phyloP scores from a whole-genome alignment of 2,797 vertebrate species.

The Epinephelus malabaricus region DNA sequence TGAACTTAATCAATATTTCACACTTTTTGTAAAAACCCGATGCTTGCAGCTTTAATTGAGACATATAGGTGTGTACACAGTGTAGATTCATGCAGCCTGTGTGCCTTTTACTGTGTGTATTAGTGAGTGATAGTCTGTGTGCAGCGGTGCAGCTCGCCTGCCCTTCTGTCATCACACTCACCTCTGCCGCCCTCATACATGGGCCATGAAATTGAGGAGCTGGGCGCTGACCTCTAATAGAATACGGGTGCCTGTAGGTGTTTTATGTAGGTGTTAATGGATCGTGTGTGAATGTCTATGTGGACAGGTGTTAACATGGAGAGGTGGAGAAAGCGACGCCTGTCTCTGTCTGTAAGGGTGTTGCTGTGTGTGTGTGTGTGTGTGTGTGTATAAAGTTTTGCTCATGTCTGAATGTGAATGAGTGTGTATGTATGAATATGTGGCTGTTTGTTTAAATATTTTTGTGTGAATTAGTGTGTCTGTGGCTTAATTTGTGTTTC shows the following conservation, averaged over 20 bases:
- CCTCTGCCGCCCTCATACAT: constrained; percentile 73
- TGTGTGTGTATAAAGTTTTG: constrained; percentile 27
- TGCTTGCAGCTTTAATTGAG: background rate
- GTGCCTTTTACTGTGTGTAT: background rate
- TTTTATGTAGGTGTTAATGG: constrained; percentile 82
- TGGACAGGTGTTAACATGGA: constrained; percentile 67
- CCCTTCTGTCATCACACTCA: constrained; percentile 73
- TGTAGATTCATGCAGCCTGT: background rate
- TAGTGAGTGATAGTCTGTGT: constrained; percentile 30
- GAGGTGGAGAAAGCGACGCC: constrained; percentile 29
- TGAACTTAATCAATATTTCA: background rate
- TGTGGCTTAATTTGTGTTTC: constrained; percentile 26
- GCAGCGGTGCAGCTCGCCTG: constrained; percentile 37
- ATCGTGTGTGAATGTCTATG: constrained; percentile 61
- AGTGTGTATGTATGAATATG: constrained; percentile 44
- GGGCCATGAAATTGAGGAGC: constrained; percentile 80
- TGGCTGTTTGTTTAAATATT: constrained; percentile 34
- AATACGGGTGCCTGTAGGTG: constrained; percentile 72
- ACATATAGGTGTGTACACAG: background rate
- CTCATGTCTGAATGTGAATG: constrained; percentile 9
- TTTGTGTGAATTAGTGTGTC: constrained; percentile 4
- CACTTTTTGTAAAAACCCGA: background rate
- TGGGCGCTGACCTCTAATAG: constrained; percentile 72
- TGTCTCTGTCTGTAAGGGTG: constrained; percentile 32
- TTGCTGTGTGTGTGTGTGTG: constrained; percentile 29